Percentiles rank a stretch among this genome's conserved stretches.
Evolutionary conservation across 2,888 invertebrate genomes (phyloP).

Genomic region (Rotaria macrura): DNA sequence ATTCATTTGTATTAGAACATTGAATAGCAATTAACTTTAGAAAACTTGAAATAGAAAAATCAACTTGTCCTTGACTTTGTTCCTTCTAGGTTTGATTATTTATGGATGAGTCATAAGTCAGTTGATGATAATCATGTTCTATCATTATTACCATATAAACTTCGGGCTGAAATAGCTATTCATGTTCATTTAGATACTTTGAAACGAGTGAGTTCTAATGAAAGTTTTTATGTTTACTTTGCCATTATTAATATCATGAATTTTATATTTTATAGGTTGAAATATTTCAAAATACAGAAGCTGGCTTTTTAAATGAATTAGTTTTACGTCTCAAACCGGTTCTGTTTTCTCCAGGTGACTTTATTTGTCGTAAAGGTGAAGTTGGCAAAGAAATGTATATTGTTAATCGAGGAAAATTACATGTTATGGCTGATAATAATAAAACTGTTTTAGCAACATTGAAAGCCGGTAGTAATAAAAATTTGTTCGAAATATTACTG

Average conservation of each 20-base stretch:
- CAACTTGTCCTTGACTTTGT: too few relatives aligned
- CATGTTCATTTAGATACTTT: constrained; percentile 95
- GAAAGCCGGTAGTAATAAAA: constrained; percentile 63
- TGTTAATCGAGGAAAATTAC: constrained; percentile 72
- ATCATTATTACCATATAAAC: constrained; percentile 61
- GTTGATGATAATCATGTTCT: constrained; percentile 33
- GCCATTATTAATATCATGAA: neutral
- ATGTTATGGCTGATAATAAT: constrained; percentile 69
- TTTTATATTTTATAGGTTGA: constrained; percentile 53
- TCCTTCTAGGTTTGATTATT: constrained; percentile 42
- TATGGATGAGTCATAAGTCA: constrained; percentile 33
- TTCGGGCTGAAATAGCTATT: constrained; percentile 96
- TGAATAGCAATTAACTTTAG: too few relatives aligned
- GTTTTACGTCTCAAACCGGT: constrained; percentile 85
- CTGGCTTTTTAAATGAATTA: constrained; percentile 91
- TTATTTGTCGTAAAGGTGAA: constrained; percentile 96
- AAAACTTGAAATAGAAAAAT: too few relatives aligned
- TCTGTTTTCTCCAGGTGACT: constrained; percentile 93
- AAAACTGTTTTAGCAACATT: constrained; percentile 86
- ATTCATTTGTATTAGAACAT: too few relatives aligned
- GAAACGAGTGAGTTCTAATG: constrained; percentile 59
- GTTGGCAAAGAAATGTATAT: constrained; percentile 98
- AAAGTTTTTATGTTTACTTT: neutral
- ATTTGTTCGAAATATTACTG: too few relatives aligned
- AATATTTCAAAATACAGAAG: constrained; percentile 97